A percentile compares a stretch with the other conserved stretches of the same genome.
Conservation (phyloP, 1,140 invertebrate genomes). For the Bombyx mandarina region DNA sequence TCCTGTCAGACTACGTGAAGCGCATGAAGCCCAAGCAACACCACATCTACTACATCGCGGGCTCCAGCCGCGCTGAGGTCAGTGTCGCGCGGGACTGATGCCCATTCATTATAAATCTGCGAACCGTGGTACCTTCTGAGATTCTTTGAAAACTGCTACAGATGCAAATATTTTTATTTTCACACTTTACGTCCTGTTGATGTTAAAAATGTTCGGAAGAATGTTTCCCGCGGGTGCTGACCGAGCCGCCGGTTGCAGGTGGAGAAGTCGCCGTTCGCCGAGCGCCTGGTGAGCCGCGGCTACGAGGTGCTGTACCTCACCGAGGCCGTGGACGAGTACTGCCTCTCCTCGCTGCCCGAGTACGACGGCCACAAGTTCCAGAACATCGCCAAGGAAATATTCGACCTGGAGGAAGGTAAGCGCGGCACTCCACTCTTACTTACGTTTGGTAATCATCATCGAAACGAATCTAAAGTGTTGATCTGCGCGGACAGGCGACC, state of each 20-base stretch:
- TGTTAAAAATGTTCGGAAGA: no score
- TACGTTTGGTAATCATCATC: no score
- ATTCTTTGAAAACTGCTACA: no score
- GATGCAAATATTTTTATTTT: no score
- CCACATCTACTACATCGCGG: slow-evolving; percentile 97
- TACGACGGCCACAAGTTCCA: slow-evolving; percentile 99
- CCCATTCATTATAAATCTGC: no score
- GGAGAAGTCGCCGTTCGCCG: slow-evolving; percentile 95
- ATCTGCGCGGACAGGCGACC: slow-evolving; percentile 71
- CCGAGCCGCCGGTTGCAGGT: slow-evolving; percentile 65
- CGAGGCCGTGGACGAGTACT: slow-evolving; percentile 99
- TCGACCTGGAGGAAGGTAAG: slow-evolving; percentile 84
- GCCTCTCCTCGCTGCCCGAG: slow-evolving; percentile 96
- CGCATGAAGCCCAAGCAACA: slow-evolving; percentile 99
- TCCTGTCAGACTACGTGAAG: slow-evolving; percentile 90
- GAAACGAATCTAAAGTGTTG: no score
- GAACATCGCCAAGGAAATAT: slow-evolving; percentile 99
- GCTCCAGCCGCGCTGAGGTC: slow-evolving; percentile 84
- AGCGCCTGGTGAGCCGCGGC: slow-evolving; percentile 92
- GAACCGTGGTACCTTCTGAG: no score
- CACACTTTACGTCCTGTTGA: no score
- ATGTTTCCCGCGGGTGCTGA: no score
- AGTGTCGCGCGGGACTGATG: neutral
- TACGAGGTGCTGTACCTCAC: slow-evolving; percentile 97
- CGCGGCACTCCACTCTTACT: neutral